phyloP scores from a whole-genome alignment of 2,888 invertebrate genomes.

The Podotricha telesiphe region DNA sequence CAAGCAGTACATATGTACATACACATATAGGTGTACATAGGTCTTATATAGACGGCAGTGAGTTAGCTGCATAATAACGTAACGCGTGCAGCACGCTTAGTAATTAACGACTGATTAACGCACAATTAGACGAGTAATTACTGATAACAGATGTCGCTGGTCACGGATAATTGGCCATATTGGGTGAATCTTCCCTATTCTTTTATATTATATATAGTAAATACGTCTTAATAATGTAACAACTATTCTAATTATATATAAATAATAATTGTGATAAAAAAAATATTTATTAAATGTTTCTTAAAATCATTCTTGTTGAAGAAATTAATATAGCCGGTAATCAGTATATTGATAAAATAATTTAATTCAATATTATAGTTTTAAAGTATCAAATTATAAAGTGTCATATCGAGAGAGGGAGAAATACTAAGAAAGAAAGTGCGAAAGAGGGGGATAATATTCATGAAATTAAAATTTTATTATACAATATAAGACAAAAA shows the following conservation, averaged over 20 bases:
- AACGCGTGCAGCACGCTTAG: conserved; percentile 54
- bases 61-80: conserved; percentile 58
- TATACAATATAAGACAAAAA: too few relatives aligned
- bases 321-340: too few relatives aligned
- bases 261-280: not conserved
- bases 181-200: conserved; percentile 22
- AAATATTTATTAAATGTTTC: too few relatives aligned
- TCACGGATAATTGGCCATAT: conserved; percentile 42
- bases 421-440: too few relatives aligned
- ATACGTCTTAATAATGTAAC: not conserved
- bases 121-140: conserved; percentile 67
- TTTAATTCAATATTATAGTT: too few relatives aligned
- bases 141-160: conserved; percentile 58
- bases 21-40: conserved; percentile 52
- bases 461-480: too few relatives aligned
- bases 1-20: conserved; percentile 51
- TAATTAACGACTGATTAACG: conserved; percentile 72
- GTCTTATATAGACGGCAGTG: conserved; percentile 45
- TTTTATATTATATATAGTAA: conserved; percentile 3
- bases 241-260: not conserved
- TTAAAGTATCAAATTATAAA: too few relatives aligned
- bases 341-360: too few relatives aligned
- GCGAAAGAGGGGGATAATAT: too few relatives aligned
- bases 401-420: too few relatives aligned
- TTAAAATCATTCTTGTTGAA: too few relatives aligned